These are phyloP conservation scores for Hystrix cristata DNA, from an alignment of 2,113 vertebrate species.

Conservation along the genomic window DNA sequence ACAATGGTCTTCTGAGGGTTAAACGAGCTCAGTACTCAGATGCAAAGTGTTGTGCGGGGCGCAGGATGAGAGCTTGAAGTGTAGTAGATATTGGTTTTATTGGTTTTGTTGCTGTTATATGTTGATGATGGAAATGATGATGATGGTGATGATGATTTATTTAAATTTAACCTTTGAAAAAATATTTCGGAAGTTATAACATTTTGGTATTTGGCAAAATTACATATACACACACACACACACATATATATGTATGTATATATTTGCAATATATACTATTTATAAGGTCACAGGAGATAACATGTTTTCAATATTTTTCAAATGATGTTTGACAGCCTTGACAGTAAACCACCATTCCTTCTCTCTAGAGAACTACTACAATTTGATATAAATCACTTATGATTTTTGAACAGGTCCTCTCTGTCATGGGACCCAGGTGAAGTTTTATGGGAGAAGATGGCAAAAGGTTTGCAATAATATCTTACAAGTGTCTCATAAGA, in stretches of 20 bases:
- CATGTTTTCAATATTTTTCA: conserved; percentile 28
- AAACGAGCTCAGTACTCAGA: not conserved
- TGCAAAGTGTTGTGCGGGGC: not conserved
- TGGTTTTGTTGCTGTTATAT: not conserved
- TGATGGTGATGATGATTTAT: not conserved
- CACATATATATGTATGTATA: not conserved
- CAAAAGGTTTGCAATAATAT: conserved; percentile 56
- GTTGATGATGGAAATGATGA: not conserved
- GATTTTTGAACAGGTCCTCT: conserved; percentile 36
- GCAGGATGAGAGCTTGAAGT: not conserved
- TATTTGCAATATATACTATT: not conserved
- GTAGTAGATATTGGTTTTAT: not conserved
- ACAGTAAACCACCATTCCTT: not conserved
- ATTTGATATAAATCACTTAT: conserved; percentile 59
- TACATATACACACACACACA: not conserved
- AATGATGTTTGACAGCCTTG: not conserved
- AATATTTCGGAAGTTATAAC: not conserved
- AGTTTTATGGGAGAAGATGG: conserved; percentile 49
- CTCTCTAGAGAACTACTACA: not conserved
- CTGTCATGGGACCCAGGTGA: conserved; percentile 8
- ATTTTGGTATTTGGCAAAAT: not conserved
- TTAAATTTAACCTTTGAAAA: conserved; percentile 24
- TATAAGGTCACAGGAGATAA: conserved; percentile 27
- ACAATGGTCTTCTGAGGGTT: not conserved
- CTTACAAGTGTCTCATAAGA: conserved; percentile 61